Percentiles rank a stretch among this genome's conserved stretches.
These are phyloP conservation scores for Rhea americana DNA, from an alignment of 2,113 vertebrate species.

Conservation along the genomic window DNA sequence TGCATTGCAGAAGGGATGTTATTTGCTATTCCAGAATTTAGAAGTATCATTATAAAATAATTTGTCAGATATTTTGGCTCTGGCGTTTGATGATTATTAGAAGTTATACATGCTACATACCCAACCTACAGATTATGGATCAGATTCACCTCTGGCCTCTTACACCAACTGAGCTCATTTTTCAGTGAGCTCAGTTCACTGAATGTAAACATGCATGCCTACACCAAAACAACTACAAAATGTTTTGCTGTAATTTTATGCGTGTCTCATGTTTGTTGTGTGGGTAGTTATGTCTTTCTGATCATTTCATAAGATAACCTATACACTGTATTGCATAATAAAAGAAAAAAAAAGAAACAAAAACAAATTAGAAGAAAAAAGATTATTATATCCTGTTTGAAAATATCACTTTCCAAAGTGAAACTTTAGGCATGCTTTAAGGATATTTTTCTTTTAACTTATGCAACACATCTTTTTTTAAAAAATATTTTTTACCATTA, in stretches of 20 bases:
- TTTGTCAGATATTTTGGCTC: neutral
- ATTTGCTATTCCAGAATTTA: slow-evolving; percentile 1
- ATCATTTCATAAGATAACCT: neutral
- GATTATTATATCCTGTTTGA: neutral
- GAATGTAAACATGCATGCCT: neutral
- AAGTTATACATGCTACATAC: neutral
- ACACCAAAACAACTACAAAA: neutral
- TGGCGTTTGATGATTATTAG: neutral
- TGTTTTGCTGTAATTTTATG: neutral
- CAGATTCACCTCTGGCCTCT: neutral
- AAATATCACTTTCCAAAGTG: slow-evolving; percentile 21
- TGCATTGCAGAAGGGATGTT: neutral
- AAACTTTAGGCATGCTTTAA: neutral
- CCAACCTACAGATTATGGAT: neutral
- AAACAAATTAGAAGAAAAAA: neutral
- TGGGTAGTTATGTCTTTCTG: neutral
- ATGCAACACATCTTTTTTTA: neutral
- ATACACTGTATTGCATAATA: neutral
- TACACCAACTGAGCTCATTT: neutral
- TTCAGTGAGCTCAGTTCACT: neutral
- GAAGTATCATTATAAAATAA: neutral
- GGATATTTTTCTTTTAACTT: neutral
- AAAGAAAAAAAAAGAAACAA: neutral
- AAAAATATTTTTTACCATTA: neutral
- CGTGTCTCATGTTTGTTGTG: neutral